A percentile compares a stretch with the other conserved stretches of the same genome.
Evolutionary conservation across 64 coral and sea anemone genomes (phyloP).

Genomic region (Anthopleura sola): DNA sequence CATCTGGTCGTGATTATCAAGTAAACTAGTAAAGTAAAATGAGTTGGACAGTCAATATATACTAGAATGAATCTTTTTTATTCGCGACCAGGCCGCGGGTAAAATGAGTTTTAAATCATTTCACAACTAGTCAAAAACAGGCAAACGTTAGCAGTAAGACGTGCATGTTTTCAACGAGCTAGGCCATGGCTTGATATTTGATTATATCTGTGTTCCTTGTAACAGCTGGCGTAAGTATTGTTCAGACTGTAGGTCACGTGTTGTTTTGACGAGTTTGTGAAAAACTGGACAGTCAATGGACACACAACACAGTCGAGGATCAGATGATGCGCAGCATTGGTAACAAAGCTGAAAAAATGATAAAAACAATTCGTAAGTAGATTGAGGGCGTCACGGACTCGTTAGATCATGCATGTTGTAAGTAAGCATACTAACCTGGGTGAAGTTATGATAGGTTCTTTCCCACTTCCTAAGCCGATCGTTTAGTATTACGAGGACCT

Average conservation of each 20-base stretch:
- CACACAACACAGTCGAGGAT: slow-evolving; percentile 59
- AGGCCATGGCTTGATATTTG: too few relatives aligned
- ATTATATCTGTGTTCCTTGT: too few relatives aligned
- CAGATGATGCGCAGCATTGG: slow-evolving; percentile 84
- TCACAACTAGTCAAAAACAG: too few relatives aligned
- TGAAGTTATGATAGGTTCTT: slow-evolving; percentile 62
- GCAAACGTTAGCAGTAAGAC: too few relatives aligned
- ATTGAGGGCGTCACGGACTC: background rate
- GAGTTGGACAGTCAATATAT: too few relatives aligned
- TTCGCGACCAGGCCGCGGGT: too few relatives aligned
- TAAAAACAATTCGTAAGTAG: background rate
- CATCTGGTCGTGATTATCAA: too few relatives aligned
- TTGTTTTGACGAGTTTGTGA: slow-evolving; percentile 73
- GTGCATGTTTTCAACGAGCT: too few relatives aligned
- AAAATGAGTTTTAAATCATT: too few relatives aligned
- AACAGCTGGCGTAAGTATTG: slow-evolving; percentile 53
- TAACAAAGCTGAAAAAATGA: slow-evolving; percentile 66
- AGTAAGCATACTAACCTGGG: slow-evolving; percentile 56
- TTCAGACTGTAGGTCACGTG: slow-evolving; percentile 61
- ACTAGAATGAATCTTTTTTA: too few relatives aligned
- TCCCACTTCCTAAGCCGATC: slow-evolving; percentile 67
- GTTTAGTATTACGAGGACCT: slow-evolving; percentile 52
- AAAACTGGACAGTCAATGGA: slow-evolving; percentile 91
- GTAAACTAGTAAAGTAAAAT: too few relatives aligned
- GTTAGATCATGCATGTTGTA: too few relatives aligned